Evolutionary conservation across 2,113 vertebrate genomes (phyloP).

Genomic region (Phyllopteryx taeniolatus): DNA sequence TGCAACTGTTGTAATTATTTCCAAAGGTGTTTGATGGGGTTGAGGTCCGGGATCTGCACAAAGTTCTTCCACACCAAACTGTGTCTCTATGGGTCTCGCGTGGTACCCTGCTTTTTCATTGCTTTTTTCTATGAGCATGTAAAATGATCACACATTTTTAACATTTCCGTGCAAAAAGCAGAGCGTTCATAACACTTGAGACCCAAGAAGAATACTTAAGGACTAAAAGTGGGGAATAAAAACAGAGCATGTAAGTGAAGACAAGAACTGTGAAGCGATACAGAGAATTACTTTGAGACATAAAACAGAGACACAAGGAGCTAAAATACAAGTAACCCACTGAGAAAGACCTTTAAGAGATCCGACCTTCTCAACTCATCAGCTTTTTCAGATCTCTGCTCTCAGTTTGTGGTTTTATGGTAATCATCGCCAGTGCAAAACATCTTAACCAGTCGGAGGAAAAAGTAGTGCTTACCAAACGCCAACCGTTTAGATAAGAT

Average conservation of each 20-base stretch:
- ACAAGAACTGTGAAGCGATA: conserved; percentile 11
- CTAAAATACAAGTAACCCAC: conserved; percentile 24
- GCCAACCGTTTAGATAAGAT: too few relatives aligned
- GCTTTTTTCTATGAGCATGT: too few relatives aligned
- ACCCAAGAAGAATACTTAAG: neutral
- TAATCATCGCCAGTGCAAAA: neutral
- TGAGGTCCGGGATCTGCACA: too few relatives aligned
- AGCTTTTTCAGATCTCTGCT: conserved; percentile 1
- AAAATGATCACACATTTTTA: too few relatives aligned
- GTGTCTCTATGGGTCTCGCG: too few relatives aligned
- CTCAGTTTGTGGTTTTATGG: conserved; percentile 24
- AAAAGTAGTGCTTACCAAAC: too few relatives aligned
- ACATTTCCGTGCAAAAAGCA: too few relatives aligned
- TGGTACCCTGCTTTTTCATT: too few relatives aligned
- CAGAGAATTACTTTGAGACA: conserved; percentile 21
- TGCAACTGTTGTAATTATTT: too few relatives aligned
- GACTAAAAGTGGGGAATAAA: neutral
- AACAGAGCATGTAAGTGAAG: neutral
- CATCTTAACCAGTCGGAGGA: neutral
- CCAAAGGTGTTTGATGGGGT: too few relatives aligned
- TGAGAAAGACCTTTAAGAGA: conserved; percentile 6
- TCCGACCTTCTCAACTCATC: conserved; percentile 9
- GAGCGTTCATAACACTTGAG: neutral
- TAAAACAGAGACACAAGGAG: conserved; percentile 32
- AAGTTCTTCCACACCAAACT: too few relatives aligned